Conservation (phyloP, 2,797 vertebrate species). For the Anomalospiza imberbis region DNA sequence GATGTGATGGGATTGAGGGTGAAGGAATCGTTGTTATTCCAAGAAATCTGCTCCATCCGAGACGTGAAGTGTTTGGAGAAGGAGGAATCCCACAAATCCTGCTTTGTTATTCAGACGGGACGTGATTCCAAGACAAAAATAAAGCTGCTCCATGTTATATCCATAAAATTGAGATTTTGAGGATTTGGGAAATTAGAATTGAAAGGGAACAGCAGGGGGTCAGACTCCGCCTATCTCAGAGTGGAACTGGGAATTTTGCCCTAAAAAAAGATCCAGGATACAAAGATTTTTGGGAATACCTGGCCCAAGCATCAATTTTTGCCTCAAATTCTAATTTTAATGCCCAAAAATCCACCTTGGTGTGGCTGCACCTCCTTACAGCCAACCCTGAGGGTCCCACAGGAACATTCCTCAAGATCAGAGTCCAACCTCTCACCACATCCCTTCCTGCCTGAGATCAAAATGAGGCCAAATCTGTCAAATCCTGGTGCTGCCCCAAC, state of each 20-base stretch:
- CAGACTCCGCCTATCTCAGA: fast-evolving
- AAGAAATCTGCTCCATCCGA: not conserved
- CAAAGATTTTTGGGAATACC: fast-evolving
- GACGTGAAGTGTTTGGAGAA: fast-evolving
- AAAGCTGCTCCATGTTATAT: fast-evolving
- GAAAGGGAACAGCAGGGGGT: not conserved
- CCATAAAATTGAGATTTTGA: fast-evolving
- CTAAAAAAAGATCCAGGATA: fast-evolving
- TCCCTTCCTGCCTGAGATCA: fast-evolving
- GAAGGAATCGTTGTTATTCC: not conserved
- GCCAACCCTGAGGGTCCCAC: fast-evolving
- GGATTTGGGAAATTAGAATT: fast-evolving
- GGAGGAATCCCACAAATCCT: not conserved
- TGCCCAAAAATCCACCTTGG: not conserved
- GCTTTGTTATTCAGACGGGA: fast-evolving
- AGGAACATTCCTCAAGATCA: not conserved
- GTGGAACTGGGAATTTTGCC: fast-evolving
- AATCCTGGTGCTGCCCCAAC: not conserved
- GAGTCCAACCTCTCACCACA: fast-evolving
- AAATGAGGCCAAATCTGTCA: fast-evolving
- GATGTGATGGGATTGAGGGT: fast-evolving
- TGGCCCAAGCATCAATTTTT: fast-evolving
- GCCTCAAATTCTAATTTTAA: not conserved
- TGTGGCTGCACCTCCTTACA: not conserved
- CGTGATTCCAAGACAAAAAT: fast-evolving